phyloP scores from a whole-genome alignment of 2,113 vertebrate species.

The Ctenomys sociabilis region DNA sequence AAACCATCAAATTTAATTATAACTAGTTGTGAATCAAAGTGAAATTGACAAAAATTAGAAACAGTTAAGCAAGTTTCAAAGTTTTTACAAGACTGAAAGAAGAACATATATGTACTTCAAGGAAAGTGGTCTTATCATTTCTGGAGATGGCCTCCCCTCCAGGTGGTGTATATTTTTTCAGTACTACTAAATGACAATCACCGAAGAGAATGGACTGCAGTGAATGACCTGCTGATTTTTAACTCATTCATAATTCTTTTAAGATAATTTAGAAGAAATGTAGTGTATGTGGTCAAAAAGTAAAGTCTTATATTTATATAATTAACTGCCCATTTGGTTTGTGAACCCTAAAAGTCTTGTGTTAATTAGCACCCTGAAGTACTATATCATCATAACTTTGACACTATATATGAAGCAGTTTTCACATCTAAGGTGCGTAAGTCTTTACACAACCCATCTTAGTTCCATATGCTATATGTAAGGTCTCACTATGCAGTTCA shows the following conservation, averaged over 20 bases:
- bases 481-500: too few relatives aligned
- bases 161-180: background rate
- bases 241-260: conserved; percentile 1
- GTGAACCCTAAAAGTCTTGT: background rate
- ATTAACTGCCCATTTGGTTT: background rate
- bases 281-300: background rate
- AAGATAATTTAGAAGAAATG: background rate
- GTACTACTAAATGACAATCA: background rate
- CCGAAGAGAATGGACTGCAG: background rate
- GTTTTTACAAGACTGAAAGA: conserved; percentile 34
- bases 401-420: background rate
- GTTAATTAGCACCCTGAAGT: background rate
- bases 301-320: conserved; percentile 11
- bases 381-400: background rate
- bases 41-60: conserved; percentile 56
- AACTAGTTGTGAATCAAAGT: conserved; percentile 36
- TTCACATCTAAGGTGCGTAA: background rate
- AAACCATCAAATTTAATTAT: conserved; percentile 51
- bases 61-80: background rate
- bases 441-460: background rate
- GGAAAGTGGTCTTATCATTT: background rate
- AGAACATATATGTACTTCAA: conserved; percentile 37
- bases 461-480: background rate
- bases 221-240: background rate
- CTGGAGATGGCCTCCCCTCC: background rate